Conservation (phyloP, 2,113 vertebrate species). For the Pterocles orientalis region DNA sequence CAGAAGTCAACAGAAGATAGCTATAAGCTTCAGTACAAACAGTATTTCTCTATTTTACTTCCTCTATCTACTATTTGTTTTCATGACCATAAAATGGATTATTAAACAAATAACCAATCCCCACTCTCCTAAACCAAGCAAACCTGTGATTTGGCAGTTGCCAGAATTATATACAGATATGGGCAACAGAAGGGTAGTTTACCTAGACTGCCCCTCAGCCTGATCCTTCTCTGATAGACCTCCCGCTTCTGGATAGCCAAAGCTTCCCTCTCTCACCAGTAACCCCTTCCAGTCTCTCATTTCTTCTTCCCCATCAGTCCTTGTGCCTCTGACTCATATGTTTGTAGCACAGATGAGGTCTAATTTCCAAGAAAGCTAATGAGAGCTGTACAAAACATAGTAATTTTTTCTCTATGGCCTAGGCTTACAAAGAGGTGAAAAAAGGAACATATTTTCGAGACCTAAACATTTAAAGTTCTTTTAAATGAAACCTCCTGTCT, state of each 20-base stretch:
- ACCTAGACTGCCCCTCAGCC: not conserved
- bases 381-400: not conserved
- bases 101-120: not conserved
- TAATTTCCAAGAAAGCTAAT: not conserved
- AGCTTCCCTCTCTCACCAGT: not conserved
- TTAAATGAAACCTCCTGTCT: not conserved
- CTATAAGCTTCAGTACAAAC: not conserved
- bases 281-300: not conserved
- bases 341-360: not conserved
- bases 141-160: not conserved
- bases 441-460: not conserved
- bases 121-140: not conserved
- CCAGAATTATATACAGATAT: rapidly evolving
- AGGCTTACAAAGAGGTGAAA: not conserved
- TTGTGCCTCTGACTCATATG: not conserved
- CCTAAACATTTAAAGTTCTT: not conserved
- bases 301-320: not conserved
- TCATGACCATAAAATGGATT: not conserved
- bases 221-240: not conserved
- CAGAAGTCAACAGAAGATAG: not conserved
- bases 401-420: not conserved
- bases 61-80: not conserved
- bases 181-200: not conserved
- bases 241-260: not conserved
- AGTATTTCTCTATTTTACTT: not conserved